Evolutionary conservation across 2,888 invertebrate genomes (phyloP), one percentile per base, ranked within the genome.

Genomic region (Actias luna): DNA sequence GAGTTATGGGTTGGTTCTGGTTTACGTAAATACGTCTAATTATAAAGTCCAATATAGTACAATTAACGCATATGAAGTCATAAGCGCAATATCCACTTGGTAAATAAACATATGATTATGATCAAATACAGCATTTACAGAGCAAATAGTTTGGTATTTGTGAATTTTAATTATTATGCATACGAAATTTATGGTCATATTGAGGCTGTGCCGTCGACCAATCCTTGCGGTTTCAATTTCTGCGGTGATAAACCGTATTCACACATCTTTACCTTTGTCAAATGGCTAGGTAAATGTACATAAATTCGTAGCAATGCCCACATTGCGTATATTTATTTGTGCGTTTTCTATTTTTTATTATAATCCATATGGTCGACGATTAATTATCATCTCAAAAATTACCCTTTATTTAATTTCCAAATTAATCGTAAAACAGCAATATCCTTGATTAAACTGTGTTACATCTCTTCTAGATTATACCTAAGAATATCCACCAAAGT

Each of bases 61-160:
- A n/a, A n/a, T n/a, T n/a, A n/a, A n/a, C n/a, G n/a, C n/a, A n/a
- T n/a, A n/a, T n/a, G n/a, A n/a, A n/a, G n/a, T n/a, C n/a, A n/a
- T 25, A 52, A 52, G 14, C 27, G 8, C 50, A 55, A 55, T 55
- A 29, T 55, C 55, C 27, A n/a, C 16, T 55, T 55, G 29, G 16
- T 8, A 29, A 55, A 55, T 55, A 5, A n/a, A 55, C 25, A 52
- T 27, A 5, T 55, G 14, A 7, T 29, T n/a, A 16, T 29, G n/a
- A 29, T n/a, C n/a, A 55, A 29, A 27, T 22, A 29, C 16, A n/a
- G 16, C 29, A n/a, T 18, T 55, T 3, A n/a, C n/a, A n/a, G n/a
- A n/a, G n/a, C 29, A 2, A 55, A 55, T 5, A 55, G 16, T 55
- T n/a, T 27, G 52, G 52, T 55, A n/a, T n/a, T 55, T 55, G 52